These are phyloP conservation scores for Euphydryas editha DNA, from an alignment of 2,888 invertebrate genomes.

Conservation along the genomic window DNA sequence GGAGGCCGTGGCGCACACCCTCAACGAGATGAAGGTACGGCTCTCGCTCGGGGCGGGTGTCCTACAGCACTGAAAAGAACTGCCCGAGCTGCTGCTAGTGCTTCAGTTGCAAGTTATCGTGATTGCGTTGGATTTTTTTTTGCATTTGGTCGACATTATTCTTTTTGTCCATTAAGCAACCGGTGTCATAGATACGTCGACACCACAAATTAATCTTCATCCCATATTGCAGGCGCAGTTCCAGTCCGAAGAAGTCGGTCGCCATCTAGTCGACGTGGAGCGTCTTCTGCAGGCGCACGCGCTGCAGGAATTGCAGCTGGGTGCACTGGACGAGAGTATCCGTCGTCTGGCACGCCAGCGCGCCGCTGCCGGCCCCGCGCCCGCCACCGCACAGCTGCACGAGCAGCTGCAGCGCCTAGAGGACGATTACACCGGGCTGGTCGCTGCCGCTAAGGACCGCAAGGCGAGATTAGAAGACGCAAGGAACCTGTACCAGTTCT, in stretches of 20 bases:
- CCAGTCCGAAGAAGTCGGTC: slow-evolving; percentile 94
- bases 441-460: slow-evolving; percentile 89
- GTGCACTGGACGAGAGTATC: slow-evolving; percentile 93
- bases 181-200: neutral
- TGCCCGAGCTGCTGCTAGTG: no score
- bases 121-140: no score
- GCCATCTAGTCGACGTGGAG: slow-evolving; percentile 97
- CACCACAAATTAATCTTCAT: neutral
- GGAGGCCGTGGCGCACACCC: slow-evolving; percentile 92
- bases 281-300: slow-evolving; percentile 97
- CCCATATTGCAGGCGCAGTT: slow-evolving; percentile 82
- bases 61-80: no score
- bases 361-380: slow-evolving; percentile 77
- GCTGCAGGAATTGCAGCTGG: slow-evolving; percentile 95
- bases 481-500: slow-evolving; percentile 95
- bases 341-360: slow-evolving; percentile 87
- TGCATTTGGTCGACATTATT: no score
- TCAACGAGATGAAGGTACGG: slow-evolving; percentile 90
- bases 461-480: slow-evolving; percentile 95
- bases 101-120: no score
- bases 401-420: slow-evolving; percentile 91
- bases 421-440: slow-evolving; percentile 89
- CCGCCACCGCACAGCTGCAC: slow-evolving; percentile 88
- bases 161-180: no score
- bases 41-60: no score